A percentile compares a stretch with the other conserved stretches of the same genome.
These are phyloP conservation scores for Xanthorhoe spadicearia DNA, from an alignment of 2,888 invertebrate species.

Conservation along the genomic window DNA sequence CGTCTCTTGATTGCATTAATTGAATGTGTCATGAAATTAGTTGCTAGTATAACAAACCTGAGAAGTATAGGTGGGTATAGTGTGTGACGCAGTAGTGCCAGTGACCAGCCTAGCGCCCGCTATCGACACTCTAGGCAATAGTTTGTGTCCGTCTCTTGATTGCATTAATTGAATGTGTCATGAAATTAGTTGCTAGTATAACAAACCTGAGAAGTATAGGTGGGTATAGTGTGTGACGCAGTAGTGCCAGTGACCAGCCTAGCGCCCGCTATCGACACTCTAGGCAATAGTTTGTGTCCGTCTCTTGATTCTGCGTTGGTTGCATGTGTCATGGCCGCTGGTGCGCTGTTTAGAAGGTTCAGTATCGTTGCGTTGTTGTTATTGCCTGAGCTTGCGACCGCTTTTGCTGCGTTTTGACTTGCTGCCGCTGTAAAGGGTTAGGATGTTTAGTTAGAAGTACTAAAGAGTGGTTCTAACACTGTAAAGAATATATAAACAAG, in stretches of 20 bases:
- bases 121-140: constrained; percentile 83
- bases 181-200: too few species aligned
- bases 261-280: constrained; percentile 84
- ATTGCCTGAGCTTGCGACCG: constrained; percentile 77
- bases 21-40: too few species aligned
- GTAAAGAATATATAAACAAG: too few species aligned
- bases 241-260: constrained; percentile 70
- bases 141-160: constrained; percentile 64
- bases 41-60: too few species aligned
- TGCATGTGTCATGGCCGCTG: constrained; percentile 88
- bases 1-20: constrained; percentile 45
- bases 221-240: constrained; percentile 67
- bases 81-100: constrained; percentile 68
- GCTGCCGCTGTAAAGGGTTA: constrained; percentile 58
- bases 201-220: constrained; percentile 78
- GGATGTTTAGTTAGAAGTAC: too few species aligned
- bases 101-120: constrained; percentile 77
- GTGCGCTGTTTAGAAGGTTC: constrained; percentile 91
- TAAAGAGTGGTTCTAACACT: too few species aligned
- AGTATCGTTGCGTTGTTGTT: constrained; percentile 90
- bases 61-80: constrained; percentile 72
- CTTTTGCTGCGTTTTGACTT: constrained; percentile 77
- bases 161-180: too few species aligned
- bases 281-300: constrained; percentile 76
- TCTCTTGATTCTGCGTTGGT: constrained; percentile 46